Evolutionary conservation across 92 coral and sea anemone genomes (phyloP).

Genomic region (Zoanthus gigantus): DNA sequence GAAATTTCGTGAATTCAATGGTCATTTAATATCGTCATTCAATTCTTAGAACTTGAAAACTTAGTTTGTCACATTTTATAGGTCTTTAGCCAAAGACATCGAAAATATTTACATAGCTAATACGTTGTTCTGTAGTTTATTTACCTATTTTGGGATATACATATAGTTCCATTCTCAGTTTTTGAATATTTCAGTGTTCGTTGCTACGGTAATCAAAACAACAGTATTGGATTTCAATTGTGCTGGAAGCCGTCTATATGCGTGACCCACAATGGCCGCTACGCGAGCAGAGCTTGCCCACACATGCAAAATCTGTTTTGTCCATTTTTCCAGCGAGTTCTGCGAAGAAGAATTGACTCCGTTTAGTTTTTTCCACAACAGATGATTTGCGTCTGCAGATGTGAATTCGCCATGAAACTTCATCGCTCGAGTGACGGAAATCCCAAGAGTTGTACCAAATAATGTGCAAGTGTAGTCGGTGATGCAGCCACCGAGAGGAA

Average conservation of each 20-base stretch:
- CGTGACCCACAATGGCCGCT: constrained; percentile 60
- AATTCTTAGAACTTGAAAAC: too few species aligned
- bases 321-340: constrained; percentile 83
- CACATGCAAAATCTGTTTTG: constrained; percentile 83
- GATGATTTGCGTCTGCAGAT: constrained; percentile 64
- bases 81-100: too few species aligned
- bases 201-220: constrained; percentile 75
- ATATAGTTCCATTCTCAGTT: constrained; percentile 23
- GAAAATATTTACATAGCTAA: too few species aligned
- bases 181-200: constrained; percentile 75
- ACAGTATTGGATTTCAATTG: constrained; percentile 77
- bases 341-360: constrained; percentile 75
- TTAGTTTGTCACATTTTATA: too few species aligned
- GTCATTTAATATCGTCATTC: too few species aligned
- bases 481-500: constrained; percentile 79
- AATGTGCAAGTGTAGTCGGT: constrained; percentile 86
- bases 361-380: constrained; percentile 70
- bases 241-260: constrained; percentile 57
- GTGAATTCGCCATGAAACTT: constrained; percentile 83
- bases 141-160: too few species aligned
- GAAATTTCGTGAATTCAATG: too few species aligned
- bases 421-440: constrained; percentile 91
- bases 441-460: constrained; percentile 75
- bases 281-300: constrained; percentile 73
- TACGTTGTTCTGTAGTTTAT: too few species aligned